Evolutionary conservation across 2,888 invertebrate species (phyloP).

Genomic region (Acronicta leporina): DNA sequence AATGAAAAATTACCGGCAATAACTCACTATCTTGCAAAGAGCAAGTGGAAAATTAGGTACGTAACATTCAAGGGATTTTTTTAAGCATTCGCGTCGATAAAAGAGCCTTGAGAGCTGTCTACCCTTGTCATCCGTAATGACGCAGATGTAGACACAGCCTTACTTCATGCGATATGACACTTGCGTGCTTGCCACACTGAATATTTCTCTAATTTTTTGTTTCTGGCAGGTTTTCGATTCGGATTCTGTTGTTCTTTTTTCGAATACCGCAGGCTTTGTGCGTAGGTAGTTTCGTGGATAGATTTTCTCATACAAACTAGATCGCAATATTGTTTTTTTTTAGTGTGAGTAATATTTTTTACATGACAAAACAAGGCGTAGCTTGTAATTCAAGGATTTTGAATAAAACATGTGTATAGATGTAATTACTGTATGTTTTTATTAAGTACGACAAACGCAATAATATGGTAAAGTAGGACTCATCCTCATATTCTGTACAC

Average conservation of each 20-base stretch:
- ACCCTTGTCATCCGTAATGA: constrained; percentile 58
- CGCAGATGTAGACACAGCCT: constrained; percentile 48
- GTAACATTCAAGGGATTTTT: constrained; percentile 61
- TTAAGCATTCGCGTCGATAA: constrained; percentile 71
- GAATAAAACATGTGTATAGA: too few species aligned
- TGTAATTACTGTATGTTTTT: too few species aligned
- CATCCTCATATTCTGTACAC: too few species aligned
- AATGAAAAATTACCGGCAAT: constrained; percentile 71
- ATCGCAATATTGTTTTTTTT: too few species aligned
- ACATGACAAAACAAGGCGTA: too few species aligned
- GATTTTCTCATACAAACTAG: neutral
- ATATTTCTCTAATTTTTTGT: constrained; percentile 34
- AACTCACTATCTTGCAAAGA: constrained; percentile 69
- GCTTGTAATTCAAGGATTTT: too few species aligned
- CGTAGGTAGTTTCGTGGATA: neutral
- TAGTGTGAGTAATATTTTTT: too few species aligned
- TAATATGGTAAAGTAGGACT: too few species aligned
- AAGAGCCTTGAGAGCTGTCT: constrained; percentile 44
- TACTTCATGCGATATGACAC: constrained; percentile 45
- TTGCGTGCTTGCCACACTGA: constrained; percentile 32
- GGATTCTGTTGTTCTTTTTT: constrained; percentile 34
- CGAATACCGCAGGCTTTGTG: constrained; percentile 2
- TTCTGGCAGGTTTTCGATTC: constrained; percentile 29
- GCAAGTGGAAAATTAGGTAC: constrained; percentile 73
- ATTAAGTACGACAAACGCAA: too few species aligned